Conservation (phyloP, 1,140 invertebrate genomes). For the Macrobrachium nipponense region DNA sequence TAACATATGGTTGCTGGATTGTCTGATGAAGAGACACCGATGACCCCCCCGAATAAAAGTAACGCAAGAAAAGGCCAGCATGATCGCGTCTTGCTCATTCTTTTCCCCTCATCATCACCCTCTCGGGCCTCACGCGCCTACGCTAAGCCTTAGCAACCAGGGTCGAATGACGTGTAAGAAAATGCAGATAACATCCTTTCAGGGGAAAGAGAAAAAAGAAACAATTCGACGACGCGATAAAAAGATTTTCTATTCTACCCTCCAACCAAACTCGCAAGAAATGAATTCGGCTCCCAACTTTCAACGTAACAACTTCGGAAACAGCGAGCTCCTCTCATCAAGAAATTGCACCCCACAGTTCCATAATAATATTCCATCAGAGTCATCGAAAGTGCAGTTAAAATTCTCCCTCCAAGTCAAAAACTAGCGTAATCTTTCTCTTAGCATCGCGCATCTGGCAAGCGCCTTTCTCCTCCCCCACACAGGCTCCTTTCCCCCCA, state of each 20-base stretch:
- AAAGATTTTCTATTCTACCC: neutral
- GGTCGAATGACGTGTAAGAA: no score
- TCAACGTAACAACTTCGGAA: conserved; percentile 58
- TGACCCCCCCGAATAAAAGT: neutral
- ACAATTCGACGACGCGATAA: neutral
- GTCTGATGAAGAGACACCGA: conserved; percentile 3
- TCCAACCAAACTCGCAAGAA: conserved; percentile 40
- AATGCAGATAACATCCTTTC: no score
- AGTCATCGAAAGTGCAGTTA: conserved; percentile 64
- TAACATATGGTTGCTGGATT: conserved; percentile 59
- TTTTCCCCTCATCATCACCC: no score
- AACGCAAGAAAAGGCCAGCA: neutral
- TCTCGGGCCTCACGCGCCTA: no score
- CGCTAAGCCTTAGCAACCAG: no score
- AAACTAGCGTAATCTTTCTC: conserved; percentile 59
- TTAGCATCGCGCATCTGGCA: conserved; percentile 53
- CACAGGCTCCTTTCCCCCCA: neutral
- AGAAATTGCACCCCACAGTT: conserved; percentile 63
- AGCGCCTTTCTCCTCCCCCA: conserved; percentile 9
- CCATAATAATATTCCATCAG: conserved; percentile 65
- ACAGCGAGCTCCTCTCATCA: conserved; percentile 57
- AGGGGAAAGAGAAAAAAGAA: no score
- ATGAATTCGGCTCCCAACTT: conserved; percentile 51
- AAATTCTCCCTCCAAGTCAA: conserved; percentile 61
- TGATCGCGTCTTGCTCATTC: no score